Percentiles rank a stretch among this genome's conserved stretches.
These are phyloP conservation scores for Apistogramma diplotaenia DNA, from an alignment of 2,113 vertebrate genomes.

Conservation along the genomic window DNA sequence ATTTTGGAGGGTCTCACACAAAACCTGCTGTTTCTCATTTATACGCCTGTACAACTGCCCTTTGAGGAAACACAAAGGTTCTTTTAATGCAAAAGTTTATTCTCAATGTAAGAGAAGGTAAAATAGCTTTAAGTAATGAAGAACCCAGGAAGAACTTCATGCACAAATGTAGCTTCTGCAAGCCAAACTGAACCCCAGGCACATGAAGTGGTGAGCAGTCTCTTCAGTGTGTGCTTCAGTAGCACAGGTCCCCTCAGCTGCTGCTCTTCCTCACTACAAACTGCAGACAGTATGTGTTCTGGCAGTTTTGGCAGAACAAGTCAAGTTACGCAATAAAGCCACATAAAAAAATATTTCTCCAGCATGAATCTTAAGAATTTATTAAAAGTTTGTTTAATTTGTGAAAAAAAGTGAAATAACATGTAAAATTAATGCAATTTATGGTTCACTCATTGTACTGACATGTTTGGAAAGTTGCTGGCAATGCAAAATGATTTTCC, in stretches of 20 bases:
- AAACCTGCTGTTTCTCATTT: background rate
- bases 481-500: rapidly evolving
- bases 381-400: background rate
- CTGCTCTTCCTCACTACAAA: too few relatives aligned
- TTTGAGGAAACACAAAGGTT: background rate
- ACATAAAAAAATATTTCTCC: background rate
- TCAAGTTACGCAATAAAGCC: background rate
- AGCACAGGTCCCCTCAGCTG: background rate
- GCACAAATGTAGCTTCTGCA: background rate
- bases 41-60: background rate
- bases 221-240: background rate
- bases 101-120: background rate
- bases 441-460: too few relatives aligned
- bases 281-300: background rate
- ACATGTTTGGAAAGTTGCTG: background rate
- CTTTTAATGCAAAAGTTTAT: background rate
- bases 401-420: background rate
- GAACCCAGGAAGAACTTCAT: too few relatives aligned
- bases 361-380: background rate
- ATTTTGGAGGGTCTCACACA: background rate
- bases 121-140: background rate
- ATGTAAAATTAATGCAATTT: background rate
- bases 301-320: background rate
- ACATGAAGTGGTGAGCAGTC: background rate
- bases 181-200: background rate